Percentiles rank a stretch among this genome's conserved stretches.
Conservation (phyloP, 2,888 invertebrate genomes). For the Gisinianus flammeolus region DNA sequence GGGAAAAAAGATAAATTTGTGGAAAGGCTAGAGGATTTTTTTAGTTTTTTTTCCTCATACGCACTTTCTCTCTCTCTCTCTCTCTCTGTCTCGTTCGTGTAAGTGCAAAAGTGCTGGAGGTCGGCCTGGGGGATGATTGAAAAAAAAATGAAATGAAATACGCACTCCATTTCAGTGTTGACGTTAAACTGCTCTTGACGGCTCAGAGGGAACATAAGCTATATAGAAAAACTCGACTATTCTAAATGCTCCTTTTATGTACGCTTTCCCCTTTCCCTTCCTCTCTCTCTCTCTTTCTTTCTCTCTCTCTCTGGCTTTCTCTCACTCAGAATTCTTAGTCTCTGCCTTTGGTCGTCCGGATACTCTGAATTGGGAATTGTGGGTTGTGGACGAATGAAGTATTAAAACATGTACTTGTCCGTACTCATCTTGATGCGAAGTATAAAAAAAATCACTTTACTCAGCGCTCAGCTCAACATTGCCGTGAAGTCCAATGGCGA, state of each 20-base stretch:
- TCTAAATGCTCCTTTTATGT: constrained; percentile 17
- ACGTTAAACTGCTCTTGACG: constrained; percentile 31
- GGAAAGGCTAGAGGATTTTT: background rate
- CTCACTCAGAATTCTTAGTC: too few relatives aligned
- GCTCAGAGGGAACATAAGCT: background rate
- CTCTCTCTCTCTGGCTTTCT: background rate
- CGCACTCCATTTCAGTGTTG: constrained; percentile 24
- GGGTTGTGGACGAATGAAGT: constrained; percentile 2
- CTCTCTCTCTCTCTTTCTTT: background rate
- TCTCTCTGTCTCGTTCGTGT: background rate
- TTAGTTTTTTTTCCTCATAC: too few relatives aligned
- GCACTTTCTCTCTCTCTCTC: too few relatives aligned
- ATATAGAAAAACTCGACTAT: background rate
- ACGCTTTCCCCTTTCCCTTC: background rate
- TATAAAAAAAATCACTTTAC: background rate
- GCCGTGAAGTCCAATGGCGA: too few relatives aligned
- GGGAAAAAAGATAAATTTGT: too few relatives aligned
- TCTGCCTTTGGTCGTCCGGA: too few relatives aligned
- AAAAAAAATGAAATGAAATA: constrained; percentile 32
- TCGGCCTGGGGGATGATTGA: constrained; percentile 23
- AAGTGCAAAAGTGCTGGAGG: constrained; percentile 17
- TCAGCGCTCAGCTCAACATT: too few relatives aligned
- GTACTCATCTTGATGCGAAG: background rate
- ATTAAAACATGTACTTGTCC: constrained; percentile 21
- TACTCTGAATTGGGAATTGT: too few relatives aligned